Base-by-base conservation (phyloP, 2,888 invertebrate species). In the Nymphalis polychloros region DNA sequence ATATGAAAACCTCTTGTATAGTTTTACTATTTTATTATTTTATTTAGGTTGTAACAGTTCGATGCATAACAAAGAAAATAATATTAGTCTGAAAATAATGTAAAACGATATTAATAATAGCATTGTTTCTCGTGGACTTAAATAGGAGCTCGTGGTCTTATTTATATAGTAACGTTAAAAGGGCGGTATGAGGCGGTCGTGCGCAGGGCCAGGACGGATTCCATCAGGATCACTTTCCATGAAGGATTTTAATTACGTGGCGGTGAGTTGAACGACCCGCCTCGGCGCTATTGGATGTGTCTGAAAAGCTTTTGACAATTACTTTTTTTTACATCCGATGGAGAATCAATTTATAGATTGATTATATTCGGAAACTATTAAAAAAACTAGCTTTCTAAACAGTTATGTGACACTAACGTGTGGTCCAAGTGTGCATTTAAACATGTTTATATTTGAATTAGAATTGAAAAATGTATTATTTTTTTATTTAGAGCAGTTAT, bases 211-310 rank as follows among this genome's bases (percentile, higher is more conserved):
- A 88, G 86, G 84, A 87, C 84, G 89, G 86, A 90, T 90, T 88
- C 90, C 90, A 88, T 89, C 88, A 88, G 87, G 86, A 89, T 83
- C 82, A 85, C 87, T 88, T 88, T 88, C 90, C 89, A 88, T 91
- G 91, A 90, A 92, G 90, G 91, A 90, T 91, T 92, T 91, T 92
- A 92, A 92, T 92, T 92, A 92, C 89, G 85, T 83, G 81, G 85
- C 81, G 76, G 81, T 78, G 82, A 78, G 89, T 84, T 89, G 85
- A 90, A 88, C 76, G 88, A 85, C 87, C 89, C 86, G 79, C 76
- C 79, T 79, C 81, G 82, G 82, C 81, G 77, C 77, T 74, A 76
- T 81, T 71, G 68, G 70, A 57, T 61, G 68, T 72, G 70, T 74
- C 72, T 74, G 67, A 83, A 78, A 79, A 78, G 81, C 81, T 82